Evolutionary conservation across 2,888 invertebrate species (phyloP), one percentile per base, ranked within the genome.

Genomic region (Aphidoletes aphidimyza): DNA sequence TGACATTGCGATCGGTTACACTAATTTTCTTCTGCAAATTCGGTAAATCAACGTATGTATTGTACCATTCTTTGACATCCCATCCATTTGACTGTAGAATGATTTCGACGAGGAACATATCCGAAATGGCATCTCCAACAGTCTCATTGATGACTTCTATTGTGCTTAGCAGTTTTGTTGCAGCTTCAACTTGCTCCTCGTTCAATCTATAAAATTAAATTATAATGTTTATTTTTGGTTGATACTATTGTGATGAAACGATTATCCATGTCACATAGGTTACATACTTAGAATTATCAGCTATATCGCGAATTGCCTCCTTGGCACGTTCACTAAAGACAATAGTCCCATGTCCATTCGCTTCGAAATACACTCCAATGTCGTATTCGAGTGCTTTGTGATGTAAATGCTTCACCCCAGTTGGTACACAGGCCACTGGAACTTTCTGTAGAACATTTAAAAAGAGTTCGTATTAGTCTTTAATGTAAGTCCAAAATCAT

Each of bases 261-360:
- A 69, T 5, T 22, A 5, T 11, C 42, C 6, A 42, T 9, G 11
- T 9, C 42, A 42, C 6, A 42, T 6, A 42, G 11, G 11, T 39
- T 39, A 39, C 54, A 45, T 85, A 86, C 36, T 85, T 84, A 49
- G 84, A 49, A 85, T 85, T 83, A 84, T 86, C 59, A 14, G 86
- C 83, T 30, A 85, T 92, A 85, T 89, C 90, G 85, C 89, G 89
- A 84, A 95, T 92, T 19, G 90, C 88, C 17, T 91, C 88, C 87
- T 94, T 93, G 0, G 96, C 94, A 26, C 90, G 89, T 0, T 93
- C 90, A 88, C 95, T 97, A 88, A 97, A 97, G 0, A 97, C 91
- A 0, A 97, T 95, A 0, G 99, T 99, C 19, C 99, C 99, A 91
- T 99, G 99, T 0, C 99, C 99, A 90, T 99, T 99, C 0, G 99